Evolutionary conservation across 92 coral and sea anemone species (phyloP).

Genomic region (Nematostella vectensis): DNA sequence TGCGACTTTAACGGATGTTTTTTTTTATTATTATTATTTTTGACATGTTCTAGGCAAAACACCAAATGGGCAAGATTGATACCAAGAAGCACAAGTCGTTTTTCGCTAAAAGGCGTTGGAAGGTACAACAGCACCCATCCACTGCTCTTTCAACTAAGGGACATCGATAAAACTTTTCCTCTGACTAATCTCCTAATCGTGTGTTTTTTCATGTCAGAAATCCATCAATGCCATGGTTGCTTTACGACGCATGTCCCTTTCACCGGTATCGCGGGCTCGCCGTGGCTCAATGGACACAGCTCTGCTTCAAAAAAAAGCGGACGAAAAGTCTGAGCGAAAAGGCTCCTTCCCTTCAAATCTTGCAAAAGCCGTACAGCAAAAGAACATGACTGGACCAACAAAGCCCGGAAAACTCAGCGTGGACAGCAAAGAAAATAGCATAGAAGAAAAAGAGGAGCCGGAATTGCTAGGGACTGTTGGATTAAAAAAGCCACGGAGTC

Average conservation of each 20-base stretch:
- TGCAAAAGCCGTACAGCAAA: neutral
- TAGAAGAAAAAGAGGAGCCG: neutral
- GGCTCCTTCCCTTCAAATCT: conserved; percentile 3
- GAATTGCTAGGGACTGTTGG: too few relatives aligned
- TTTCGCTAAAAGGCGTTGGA: conserved; percentile 94
- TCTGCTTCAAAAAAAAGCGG: conserved; percentile 11
- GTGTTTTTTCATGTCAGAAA: conserved; percentile 64
- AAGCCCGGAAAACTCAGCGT: too few relatives aligned
- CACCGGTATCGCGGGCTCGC: conserved; percentile 42
- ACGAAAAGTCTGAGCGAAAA: conserved; percentile 21
- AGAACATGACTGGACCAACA: too few relatives aligned
- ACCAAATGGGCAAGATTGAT: conserved; percentile 56
- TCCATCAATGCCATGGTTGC: conserved; percentile 84
- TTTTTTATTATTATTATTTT: neutral
- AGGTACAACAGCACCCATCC: conserved; percentile 10
- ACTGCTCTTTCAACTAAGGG: neutral
- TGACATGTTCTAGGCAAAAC: conserved; percentile 52
- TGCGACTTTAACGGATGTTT: neutral
- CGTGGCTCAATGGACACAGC: conserved; percentile 71
- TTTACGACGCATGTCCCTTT: conserved; percentile 71
- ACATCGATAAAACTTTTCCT: neutral
- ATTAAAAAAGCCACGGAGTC: neutral
- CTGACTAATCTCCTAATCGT: too few relatives aligned
- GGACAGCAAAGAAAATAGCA: conserved; percentile 1
- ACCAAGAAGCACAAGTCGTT: conserved; percentile 87